phyloP scores from a whole-genome alignment of 2,888 invertebrate species.

The Cryptocheilus praepositus region DNA sequence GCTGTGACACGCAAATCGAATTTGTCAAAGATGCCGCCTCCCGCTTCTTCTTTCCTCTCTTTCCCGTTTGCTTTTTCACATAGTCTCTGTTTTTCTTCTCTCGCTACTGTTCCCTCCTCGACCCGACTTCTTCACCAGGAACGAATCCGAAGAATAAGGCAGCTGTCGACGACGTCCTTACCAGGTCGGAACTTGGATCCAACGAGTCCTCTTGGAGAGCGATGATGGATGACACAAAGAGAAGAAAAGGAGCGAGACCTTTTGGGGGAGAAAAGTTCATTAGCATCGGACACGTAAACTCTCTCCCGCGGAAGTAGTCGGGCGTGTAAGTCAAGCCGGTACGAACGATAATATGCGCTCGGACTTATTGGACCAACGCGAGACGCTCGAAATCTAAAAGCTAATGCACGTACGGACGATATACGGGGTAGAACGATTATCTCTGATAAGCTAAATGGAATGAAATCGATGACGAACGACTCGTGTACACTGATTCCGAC shows the following conservation, averaged over 20 bases:
- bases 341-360: too few species aligned
- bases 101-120: constrained; percentile 3
- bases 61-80: constrained; percentile 11
- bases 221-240: constrained; percentile 20
- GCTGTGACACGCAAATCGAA: constrained; percentile 70
- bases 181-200: constrained; percentile 30
- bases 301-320: constrained; percentile 36
- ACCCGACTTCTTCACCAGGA: constrained; percentile 10
- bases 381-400: neutral
- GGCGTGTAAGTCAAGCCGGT: constrained; percentile 25
- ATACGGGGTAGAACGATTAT: constrained; percentile 6
- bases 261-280: constrained; percentile 34
- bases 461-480: too few species aligned
- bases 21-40: constrained; percentile 67
- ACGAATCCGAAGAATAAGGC: constrained; percentile 44
- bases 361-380: neutral
- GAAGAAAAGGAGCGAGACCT: constrained; percentile 7
- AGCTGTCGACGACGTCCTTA: constrained; percentile 47
- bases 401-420: constrained; percentile 5
- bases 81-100: neutral
- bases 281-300: constrained; percentile 48
- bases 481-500: neutral
- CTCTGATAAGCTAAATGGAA: too few species aligned
- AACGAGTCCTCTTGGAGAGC: constrained; percentile 9
- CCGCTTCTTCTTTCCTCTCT: constrained; percentile 36